phyloP scores from a whole-genome alignment of 2,113 vertebrate genomes.

The Brienomyrus brachyistius region DNA sequence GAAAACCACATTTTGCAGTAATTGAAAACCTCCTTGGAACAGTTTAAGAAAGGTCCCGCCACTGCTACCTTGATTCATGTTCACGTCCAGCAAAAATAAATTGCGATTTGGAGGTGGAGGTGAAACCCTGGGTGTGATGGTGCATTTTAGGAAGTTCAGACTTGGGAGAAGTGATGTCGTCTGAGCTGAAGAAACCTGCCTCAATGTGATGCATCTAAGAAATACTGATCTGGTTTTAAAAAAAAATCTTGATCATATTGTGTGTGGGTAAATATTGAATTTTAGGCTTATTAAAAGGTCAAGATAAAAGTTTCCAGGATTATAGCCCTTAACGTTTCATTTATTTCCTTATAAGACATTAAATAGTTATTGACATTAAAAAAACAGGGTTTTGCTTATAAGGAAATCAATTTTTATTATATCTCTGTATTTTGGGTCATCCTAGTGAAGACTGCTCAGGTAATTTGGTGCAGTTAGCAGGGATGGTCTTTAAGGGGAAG shows the following conservation, averaged over 20 bases:
- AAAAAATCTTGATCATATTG: neutral
- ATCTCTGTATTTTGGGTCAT: neutral
- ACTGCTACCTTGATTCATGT: neutral
- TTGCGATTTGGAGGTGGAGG: neutral
- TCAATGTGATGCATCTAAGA: neutral
- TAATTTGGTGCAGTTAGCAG: neutral
- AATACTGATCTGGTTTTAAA: neutral
- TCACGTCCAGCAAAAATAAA: neutral
- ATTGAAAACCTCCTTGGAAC: constrained; percentile 1
- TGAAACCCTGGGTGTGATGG: neutral
- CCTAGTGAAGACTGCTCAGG: neutral
- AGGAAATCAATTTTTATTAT: neutral
- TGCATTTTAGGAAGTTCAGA: neutral
- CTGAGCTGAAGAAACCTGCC: neutral
- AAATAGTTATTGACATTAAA: neutral
- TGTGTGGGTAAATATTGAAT: neutral
- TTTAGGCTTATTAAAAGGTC: neutral
- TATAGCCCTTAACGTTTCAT: neutral
- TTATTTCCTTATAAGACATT: neutral
- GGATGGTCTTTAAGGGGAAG: neutral
- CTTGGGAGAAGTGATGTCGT: neutral
- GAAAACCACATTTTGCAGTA: constrained; percentile 30
- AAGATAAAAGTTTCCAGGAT: neutral
- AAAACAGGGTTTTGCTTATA: neutral
- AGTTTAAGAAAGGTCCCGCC: neutral